Conservation (phyloP, 2,888 invertebrate species). For the Perizoma flavofasciatum region DNA sequence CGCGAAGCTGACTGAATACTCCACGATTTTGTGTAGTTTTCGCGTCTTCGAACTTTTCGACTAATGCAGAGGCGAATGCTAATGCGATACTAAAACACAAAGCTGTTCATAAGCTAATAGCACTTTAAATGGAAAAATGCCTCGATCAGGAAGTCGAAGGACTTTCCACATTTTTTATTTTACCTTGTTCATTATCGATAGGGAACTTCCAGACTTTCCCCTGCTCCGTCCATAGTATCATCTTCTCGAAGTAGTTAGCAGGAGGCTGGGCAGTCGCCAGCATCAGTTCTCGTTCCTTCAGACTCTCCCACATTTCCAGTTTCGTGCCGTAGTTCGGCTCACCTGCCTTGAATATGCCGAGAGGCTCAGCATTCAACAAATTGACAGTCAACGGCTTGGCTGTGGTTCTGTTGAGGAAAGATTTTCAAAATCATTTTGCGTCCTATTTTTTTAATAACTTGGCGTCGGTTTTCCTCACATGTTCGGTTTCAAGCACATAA, state of each 20-base stretch:
- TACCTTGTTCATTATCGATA: slow-evolving; percentile 97
- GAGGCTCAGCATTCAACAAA: slow-evolving; percentile 84
- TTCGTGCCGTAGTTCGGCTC: slow-evolving; percentile 66
- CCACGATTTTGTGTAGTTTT: too few relatives aligned
- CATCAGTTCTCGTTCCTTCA: slow-evolving; percentile 87
- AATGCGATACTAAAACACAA: too few relatives aligned
- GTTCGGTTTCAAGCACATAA: too few relatives aligned
- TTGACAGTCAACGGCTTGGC: slow-evolving; percentile 73
- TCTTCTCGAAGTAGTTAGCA: slow-evolving; percentile 95
- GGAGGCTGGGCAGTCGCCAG: slow-evolving; percentile 89
- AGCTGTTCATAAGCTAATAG: too few relatives aligned
- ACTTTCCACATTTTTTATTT: too few relatives aligned
- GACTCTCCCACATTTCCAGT: slow-evolving; percentile 87
- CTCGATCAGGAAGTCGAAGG: too few relatives aligned
- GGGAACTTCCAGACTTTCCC: slow-evolving; percentile 99
- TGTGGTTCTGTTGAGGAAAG: slow-evolving; percentile 5
- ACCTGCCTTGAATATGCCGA: slow-evolving; percentile 85
- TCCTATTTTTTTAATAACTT: background rate
- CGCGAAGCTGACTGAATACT: too few relatives aligned
- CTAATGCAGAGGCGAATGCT: too few relatives aligned
- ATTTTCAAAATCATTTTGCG: too few relatives aligned
- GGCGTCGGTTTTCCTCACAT: too few relatives aligned
- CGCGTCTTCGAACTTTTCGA: too few relatives aligned
- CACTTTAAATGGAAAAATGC: too few relatives aligned
- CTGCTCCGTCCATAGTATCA: slow-evolving; percentile 96